Evolutionary conservation across 1,140 invertebrate genomes (phyloP), one percentile per base, ranked within the genome.

Genomic region (Himalopsyche phryganea): DNA sequence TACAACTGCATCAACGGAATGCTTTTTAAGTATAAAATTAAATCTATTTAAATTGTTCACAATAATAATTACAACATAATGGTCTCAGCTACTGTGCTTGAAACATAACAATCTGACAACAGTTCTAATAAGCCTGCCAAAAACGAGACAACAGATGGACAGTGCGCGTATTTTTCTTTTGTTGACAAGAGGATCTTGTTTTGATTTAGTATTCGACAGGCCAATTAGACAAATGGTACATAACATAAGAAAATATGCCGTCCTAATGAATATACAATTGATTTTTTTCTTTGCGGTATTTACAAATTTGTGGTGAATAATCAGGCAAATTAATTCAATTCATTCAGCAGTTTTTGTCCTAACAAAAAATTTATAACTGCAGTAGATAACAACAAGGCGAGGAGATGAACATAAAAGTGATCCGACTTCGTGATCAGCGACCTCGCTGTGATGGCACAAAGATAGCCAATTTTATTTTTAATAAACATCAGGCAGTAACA

Each of bases 371-470:
- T n/a, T n/a, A n/a, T n/a, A n/a, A n/a, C n/a, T 40, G 38, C 38
- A 40, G 38, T 40, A 40, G 38, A 40, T 40, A 40, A 40, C 38
- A 40, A 40, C 38, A 40, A 40, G 11, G 38, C 15, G 38, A 15
- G 15, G 46, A 48, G 14, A 35, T 50, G 17, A 53, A 53, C 40
- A 53, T 51, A 51, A 51, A 41, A 51, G 40, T 28, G 23, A 28
- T 28, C 23, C 23, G 23, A 28, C 23, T 28, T 9, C 23, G 23
- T 28, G 23, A 20, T 18, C 44, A 58, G 46, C 46, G 18, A 42
- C 36, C 28, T 42, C 14, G 55, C 55, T 50, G 44, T 40, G 35
- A 63, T 63, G 61, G 61, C 61, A 63, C 61, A 58, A 45, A 20
- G 33, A 61, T 50, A 58, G 60, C 60, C 55, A 50, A 55, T 36